Conservation (phyloP, 2,797 vertebrate genomes). For the Crypturellus tataupa region DNA sequence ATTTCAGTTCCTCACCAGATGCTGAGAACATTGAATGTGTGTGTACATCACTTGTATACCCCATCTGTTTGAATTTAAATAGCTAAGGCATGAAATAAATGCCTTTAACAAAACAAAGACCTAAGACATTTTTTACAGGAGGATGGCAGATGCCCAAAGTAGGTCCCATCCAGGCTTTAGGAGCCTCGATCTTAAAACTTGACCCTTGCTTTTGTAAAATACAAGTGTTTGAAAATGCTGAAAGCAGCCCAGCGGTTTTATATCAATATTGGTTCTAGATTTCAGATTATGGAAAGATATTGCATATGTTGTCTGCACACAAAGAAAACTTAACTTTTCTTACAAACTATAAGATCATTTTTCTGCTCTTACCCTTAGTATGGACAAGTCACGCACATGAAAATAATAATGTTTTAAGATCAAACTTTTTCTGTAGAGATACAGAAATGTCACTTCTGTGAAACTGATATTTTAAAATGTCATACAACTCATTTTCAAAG, state of each 20-base stretch:
- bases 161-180: not conserved
- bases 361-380: not conserved
- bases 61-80: not conserved
- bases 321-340: not conserved
- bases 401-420: not conserved
- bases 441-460: not conserved
- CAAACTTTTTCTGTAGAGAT: not conserved
- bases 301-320: not conserved
- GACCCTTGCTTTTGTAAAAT: not conserved
- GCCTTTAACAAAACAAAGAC: not conserved
- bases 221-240: not conserved
- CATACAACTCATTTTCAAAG: not conserved
- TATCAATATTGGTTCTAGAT: not conserved
- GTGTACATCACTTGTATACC: rapidly evolving
- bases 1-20: not conserved
- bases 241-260: not conserved
- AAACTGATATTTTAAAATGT: not conserved
- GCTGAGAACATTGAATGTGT: not conserved
- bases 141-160: not conserved
- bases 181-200: not conserved
- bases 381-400: not conserved
- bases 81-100: not conserved
- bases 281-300: not conserved
- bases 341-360: not conserved
- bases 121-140: not conserved